phyloP scores from a whole-genome alignment of 2,797 vertebrate genomes.

The Labeo calbasu region DNA sequence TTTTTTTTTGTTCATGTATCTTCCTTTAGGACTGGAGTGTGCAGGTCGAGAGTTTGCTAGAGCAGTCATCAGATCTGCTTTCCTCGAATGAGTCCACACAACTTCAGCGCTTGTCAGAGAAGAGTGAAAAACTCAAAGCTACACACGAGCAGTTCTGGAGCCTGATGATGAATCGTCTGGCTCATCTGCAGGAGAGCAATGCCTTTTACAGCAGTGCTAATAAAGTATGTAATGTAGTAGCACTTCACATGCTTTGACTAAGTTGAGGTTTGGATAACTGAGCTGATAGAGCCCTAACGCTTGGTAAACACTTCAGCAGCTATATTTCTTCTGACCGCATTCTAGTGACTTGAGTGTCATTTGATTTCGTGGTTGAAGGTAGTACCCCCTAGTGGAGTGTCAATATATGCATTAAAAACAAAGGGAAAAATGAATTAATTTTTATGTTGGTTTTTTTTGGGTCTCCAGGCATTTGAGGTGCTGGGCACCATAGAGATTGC shows the following conservation, averaged over 20 bases:
- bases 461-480: constrained; percentile 77
- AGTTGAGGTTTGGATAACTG: constrained; percentile 22
- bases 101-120: constrained; percentile 73
- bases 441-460: too few relatives aligned
- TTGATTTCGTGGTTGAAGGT: constrained; percentile 1
- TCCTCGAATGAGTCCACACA: constrained; percentile 66
- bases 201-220: constrained; percentile 79
- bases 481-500: constrained; percentile 79
- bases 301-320: constrained; percentile 4
- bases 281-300: background rate
- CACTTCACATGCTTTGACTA: background rate
- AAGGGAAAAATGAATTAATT: too few relatives aligned
- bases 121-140: constrained; percentile 72
- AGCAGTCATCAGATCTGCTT: constrained; percentile 73
- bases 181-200: constrained; percentile 77
- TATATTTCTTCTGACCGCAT: background rate
- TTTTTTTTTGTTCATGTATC: background rate
- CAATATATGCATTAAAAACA: too few relatives aligned
- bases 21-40: constrained; percentile 77
- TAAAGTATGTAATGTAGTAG: constrained; percentile 74
- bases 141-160: constrained; percentile 73
- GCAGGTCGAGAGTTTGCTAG: constrained; percentile 69
- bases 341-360: background rate
- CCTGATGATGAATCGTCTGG: constrained; percentile 71
- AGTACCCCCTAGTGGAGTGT: constrained; percentile 54